Conservation (phyloP, 2,888 invertebrate species). For the Acleris laterana region DNA sequence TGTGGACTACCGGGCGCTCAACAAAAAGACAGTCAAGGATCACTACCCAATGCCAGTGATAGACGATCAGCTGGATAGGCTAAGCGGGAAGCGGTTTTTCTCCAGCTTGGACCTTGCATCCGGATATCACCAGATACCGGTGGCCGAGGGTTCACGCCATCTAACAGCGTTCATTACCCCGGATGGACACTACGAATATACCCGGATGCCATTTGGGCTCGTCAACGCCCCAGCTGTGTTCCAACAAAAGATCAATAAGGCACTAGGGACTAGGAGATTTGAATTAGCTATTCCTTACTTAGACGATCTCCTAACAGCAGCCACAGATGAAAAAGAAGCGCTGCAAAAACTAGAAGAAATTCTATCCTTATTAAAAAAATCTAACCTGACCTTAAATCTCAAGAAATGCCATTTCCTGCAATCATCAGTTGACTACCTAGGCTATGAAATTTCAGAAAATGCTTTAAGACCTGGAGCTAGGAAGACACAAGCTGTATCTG, state of each 20-base stretch:
- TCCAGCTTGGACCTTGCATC: not conserved
- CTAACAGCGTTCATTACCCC: constrained; percentile 20
- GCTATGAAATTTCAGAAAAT: not conserved
- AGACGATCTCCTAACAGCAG: not conserved
- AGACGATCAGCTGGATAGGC: not conserved
- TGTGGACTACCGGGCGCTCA: constrained; percentile 23
- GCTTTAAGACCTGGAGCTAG: not conserved
- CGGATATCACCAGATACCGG: constrained; percentile 34
- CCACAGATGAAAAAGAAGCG: not conserved
- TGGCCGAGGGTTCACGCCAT: constrained; percentile 39
- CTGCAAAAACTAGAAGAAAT: not conserved
- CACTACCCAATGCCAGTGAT: constrained; percentile 17
- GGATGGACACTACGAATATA: constrained; percentile 16
- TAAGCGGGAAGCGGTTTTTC: not conserved
- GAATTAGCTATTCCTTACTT: not conserved
- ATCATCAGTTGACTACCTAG: not conserved
- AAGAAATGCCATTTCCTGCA: not conserved
- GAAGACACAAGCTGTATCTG: not conserved
- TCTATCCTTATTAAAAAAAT: not conserved
- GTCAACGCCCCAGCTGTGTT: not conserved
- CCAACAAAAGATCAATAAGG: not conserved
- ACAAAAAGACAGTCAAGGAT: constrained; percentile 14
- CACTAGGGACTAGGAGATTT: not conserved
- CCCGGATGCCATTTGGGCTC: not conserved
- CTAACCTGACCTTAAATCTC: not conserved